Evolutionary conservation across 2,797 vertebrate species (phyloP).

Genomic region (Macropus fuliginosus): DNA sequence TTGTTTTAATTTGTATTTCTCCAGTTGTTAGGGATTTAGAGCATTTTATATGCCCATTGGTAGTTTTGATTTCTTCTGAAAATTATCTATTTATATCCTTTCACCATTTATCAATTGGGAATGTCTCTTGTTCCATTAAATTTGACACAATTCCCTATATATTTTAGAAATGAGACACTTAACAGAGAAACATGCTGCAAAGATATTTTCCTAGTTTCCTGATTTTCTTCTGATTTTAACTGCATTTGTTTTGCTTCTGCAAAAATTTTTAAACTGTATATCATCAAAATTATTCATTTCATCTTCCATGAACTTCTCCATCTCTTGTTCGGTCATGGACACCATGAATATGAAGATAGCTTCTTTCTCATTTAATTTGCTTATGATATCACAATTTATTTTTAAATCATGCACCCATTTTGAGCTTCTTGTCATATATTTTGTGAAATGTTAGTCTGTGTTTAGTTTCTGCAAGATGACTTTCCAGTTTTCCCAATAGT

Average conservation of each 20-base stretch:
- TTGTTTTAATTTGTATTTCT: background rate
- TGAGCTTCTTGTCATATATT: background rate
- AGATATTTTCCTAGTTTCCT: background rate
- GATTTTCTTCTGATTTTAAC: background rate
- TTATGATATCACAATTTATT: background rate
- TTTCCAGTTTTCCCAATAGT: background rate
- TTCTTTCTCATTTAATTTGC: background rate
- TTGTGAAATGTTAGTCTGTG: background rate
- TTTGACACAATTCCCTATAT: background rate
- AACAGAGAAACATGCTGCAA: background rate
- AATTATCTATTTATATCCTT: background rate
- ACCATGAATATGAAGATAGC: background rate
- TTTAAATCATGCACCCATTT: background rate
- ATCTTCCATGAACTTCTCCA: background rate
- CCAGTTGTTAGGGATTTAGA: background rate
- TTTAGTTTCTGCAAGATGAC: background rate
- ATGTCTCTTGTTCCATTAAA: background rate
- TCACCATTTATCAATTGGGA: background rate
- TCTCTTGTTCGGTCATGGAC: background rate
- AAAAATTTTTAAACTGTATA: background rate
- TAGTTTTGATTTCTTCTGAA: background rate
- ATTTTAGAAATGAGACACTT: background rate
- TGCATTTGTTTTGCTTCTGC: background rate
- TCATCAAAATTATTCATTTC: background rate
- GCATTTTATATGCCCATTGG: background rate